Base-by-base conservation (phyloP, 1,140 invertebrate genomes). In the Trichonephila inaurata region DNA sequence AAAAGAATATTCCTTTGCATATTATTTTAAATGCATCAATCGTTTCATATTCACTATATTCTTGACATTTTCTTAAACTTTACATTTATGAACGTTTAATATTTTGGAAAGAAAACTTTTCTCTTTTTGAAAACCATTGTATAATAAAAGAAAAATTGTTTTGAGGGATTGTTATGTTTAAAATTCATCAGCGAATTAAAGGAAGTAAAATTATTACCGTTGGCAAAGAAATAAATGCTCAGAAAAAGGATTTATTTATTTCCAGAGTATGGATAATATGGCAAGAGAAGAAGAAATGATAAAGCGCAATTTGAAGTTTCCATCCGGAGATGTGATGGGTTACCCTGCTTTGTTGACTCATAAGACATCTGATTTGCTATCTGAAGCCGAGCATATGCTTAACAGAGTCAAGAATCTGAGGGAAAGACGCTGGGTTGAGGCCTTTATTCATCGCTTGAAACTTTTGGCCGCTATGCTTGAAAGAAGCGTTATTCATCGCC, bases 231-330 rank as follows among this genome's bases (percentile, higher is more conserved):
- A 51, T 51, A 51, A 51, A 10, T 10, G 51, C 51, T 51, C 10
- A 51, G 51, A 12, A 12, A 51, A 51, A 51, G 10, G 51, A 51
- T 82, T 82, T 19, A 82, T 51, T 83, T 24, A 7, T n/a, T 24
- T 60, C 58, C 21, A 83, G 82, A 44, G 14, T n/a, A 58, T 83
- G 82, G 82, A 83, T 83, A 83, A 83, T 44, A 21, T 83, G 40
- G 19, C 24, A 16, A 40, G 12, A 12, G 40, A 21, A n/a, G 81
- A 24, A 7, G 19, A 58, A 12, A n/a, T 83, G 7, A 51, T 60
- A 6, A 83, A 83, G 19, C 51, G 44, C 51, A 24, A n/a, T 6
- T 12, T 83, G 1, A 5, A 51, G 8, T 83, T 58, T 51, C 82
- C 82, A 58, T 14, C 19, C 24, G 72, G 12, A 5, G 72, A 33